Evolutionary conservation across 2,113 vertebrate genomes (phyloP), one percentile per base, ranked within the genome.

Genomic region (Oryzias melastigma): DNA sequence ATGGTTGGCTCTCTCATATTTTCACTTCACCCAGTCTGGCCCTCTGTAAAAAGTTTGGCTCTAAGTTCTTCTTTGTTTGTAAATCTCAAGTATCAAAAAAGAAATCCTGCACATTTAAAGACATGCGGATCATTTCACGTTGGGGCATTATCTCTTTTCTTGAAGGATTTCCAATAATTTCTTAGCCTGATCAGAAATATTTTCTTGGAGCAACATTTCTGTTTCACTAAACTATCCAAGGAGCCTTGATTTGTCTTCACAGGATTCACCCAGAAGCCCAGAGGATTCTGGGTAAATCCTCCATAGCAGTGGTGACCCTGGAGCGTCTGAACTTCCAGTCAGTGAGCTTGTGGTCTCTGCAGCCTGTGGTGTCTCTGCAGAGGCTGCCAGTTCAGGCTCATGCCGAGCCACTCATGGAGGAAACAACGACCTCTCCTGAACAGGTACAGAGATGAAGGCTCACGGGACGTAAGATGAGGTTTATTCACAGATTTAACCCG

Each of bases 271-370:
- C 81, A 15, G 82, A 84, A 20, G 75, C 79, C 27, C 68, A 65
- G 55, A 86, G 78, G 54, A 80, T 88, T 74, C 80, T 87, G 80
- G 83, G 80, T 74, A 75, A 68, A 59, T 75, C 83, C 67, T 41
- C 42, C 77, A 82, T 92, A 44, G 93, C 95, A 15, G 93, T 92
- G 0, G 95, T 96, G 56, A 76, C 85, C 3, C 70, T 95, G 81
- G 93, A 95, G 58, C 90, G 93, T 1, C 87, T 96, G 14, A 91
- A 92, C 90, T 85, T 59, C 18, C 77, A 15, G 58, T 54, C 52
- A 14, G 46, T 78, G 12, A 40, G 19, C 1, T 47, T 73, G 4
- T 59, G 59, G 0, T 74, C 43, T 58, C 59, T 85, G 54, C 91
- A 93, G 68, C 92, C 93, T 5, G 92, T 93, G 0, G 91, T 94